Evolutionary conservation across 2,113 vertebrate species (phyloP).

Genomic region (Pavo muticus): DNA sequence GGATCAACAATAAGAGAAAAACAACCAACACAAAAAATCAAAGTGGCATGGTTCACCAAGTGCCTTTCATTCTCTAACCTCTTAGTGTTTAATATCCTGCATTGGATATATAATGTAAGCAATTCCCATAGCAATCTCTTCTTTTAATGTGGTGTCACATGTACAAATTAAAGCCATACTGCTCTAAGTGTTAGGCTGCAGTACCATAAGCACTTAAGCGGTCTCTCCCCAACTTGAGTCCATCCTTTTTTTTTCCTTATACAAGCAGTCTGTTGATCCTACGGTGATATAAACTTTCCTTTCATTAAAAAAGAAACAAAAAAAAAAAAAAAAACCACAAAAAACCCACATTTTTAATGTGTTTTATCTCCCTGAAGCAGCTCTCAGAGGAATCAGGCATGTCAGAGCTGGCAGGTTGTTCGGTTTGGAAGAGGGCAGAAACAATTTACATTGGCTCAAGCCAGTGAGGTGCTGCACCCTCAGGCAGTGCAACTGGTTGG

Average conservation of each 20-base stretch:
- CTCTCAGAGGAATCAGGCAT: slow-evolving; percentile 11
- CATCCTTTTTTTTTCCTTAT: neutral
- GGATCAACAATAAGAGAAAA: neutral
- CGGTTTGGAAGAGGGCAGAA: slow-evolving; percentile 40
- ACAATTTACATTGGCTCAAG: neutral
- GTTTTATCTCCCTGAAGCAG: slow-evolving; percentile 35
- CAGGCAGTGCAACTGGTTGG: neutral
- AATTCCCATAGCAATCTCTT: neutral
- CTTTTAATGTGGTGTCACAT: neutral
- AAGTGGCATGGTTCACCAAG: neutral
- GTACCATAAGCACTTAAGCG: neutral
- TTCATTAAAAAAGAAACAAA: neutral
- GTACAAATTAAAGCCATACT: slow-evolving; percentile 25
- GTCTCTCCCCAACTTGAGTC: neutral
- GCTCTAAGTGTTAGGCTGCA: neutral
- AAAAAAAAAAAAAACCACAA: too few relatives aligned
- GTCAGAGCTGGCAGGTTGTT: neutral
- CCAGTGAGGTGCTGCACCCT: neutral
- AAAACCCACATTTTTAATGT: neutral
- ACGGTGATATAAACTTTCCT: neutral
- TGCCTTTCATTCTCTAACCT: slow-evolving; percentile 19
- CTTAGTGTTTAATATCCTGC: slow-evolving; percentile 51
- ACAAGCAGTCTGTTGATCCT: neutral
- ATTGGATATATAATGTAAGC: neutral
- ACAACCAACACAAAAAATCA: neutral